Conservation (phyloP, 1,140 invertebrate genomes). For the Paracyclopina nana region DNA sequence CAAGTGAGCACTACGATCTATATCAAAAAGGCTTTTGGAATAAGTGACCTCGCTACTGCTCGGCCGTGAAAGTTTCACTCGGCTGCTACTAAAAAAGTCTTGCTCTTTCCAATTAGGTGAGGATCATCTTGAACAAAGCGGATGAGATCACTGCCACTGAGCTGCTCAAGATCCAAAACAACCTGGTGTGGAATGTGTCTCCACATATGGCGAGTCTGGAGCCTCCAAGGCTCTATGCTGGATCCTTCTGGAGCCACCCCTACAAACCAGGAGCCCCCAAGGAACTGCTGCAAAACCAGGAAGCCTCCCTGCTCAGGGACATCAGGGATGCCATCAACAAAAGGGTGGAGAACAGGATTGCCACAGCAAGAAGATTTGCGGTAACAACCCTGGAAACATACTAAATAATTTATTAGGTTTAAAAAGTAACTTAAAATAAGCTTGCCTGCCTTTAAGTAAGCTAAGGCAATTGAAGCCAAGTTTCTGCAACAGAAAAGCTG, state of each 20-base stretch:
- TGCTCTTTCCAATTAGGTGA: slow-evolving; percentile 26
- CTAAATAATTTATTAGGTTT: too few species aligned
- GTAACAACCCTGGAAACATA: not conserved
- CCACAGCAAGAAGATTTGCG: slow-evolving; percentile 43
- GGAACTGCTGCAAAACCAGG: slow-evolving; percentile 57
- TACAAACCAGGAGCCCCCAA: slow-evolving; percentile 55
- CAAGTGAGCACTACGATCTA: slow-evolving; percentile 41
- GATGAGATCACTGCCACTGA: slow-evolving; percentile 81
- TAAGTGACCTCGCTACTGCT: too few species aligned
- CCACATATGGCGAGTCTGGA: slow-evolving; percentile 78
- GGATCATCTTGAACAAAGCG: slow-evolving; percentile 83
- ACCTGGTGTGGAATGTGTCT: slow-evolving; percentile 85
- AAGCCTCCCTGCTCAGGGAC: slow-evolving; percentile 63
- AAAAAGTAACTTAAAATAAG: too few species aligned
- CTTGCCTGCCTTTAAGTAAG: too few species aligned
- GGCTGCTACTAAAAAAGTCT: too few species aligned
- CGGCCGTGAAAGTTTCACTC: too few species aligned
- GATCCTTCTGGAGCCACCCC: slow-evolving; percentile 68
- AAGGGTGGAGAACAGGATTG: slow-evolving; percentile 77
- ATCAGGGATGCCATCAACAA: slow-evolving; percentile 59
- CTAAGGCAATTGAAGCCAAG: too few species aligned
- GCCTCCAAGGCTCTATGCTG: slow-evolving; percentile 64
- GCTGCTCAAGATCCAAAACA: slow-evolving; percentile 73
- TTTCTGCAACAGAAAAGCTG: too few species aligned
- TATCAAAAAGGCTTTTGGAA: too few species aligned